phyloP scores from a whole-genome alignment of 2,113 vertebrate genomes.

The Callospermophilus lateralis region DNA sequence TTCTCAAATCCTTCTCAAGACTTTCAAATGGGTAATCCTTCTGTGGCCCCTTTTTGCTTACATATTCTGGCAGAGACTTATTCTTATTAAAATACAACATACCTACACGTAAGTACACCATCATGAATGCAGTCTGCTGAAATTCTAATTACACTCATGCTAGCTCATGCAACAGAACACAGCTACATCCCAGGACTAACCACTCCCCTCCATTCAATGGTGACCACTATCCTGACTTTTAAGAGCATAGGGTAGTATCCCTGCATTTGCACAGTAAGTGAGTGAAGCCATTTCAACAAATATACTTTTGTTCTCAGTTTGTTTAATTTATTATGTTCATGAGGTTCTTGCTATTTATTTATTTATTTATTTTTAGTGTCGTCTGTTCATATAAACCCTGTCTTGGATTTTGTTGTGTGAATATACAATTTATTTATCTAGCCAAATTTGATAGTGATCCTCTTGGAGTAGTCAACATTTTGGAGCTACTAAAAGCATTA shows the following conservation, averaged over 20 bases:
- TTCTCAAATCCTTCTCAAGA: conserved; percentile 20
- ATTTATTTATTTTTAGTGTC: background rate
- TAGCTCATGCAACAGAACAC: background rate
- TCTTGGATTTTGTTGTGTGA: background rate
- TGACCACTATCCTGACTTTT: background rate
- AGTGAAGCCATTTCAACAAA: background rate
- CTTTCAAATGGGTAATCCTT: conserved; percentile 46
- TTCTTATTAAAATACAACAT: background rate
- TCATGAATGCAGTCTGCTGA: background rate
- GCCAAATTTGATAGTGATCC: background rate
- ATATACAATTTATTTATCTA: background rate
- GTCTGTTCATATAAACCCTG: background rate
- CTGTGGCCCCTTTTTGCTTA: background rate
- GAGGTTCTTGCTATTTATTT: background rate
- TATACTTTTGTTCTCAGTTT: background rate
- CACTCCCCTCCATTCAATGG: too few relatives aligned
- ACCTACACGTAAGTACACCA: background rate
- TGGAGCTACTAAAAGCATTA: background rate
- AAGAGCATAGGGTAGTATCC: background rate
- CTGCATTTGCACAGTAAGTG: background rate
- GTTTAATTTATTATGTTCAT: background rate
- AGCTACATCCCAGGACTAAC: background rate
- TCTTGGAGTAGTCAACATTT: background rate
- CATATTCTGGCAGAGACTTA: background rate
- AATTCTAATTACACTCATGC: background rate